phyloP scores from a whole-genome alignment of 2,113 vertebrate species.

The Microtus ochrogaster region DNA sequence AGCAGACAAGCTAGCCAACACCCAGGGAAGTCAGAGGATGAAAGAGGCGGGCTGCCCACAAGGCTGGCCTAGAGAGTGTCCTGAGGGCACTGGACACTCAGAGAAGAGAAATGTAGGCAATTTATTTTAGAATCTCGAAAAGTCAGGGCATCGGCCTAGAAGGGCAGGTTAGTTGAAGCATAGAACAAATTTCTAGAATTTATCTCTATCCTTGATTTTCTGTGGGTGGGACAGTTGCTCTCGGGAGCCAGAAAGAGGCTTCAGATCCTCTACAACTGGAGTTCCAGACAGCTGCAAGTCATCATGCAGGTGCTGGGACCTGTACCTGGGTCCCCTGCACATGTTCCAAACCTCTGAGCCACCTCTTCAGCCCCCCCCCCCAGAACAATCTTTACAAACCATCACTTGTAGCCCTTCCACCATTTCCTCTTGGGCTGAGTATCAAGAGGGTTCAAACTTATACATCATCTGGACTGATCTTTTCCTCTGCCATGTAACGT shows the following conservation, averaged over 20 bases:
- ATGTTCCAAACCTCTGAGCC: background rate
- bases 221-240: background rate
- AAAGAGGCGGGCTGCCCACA: background rate
- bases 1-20: no score
- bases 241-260: background rate
- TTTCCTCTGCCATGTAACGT: no score
- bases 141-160: no score
- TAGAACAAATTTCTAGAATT: background rate
- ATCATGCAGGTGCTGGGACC: background rate
- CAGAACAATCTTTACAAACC: background rate
- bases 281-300: background rate
- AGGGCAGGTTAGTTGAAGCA: background rate
- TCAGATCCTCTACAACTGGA: background rate
- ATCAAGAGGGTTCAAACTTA: background rate
- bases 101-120: background rate
- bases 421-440: background rate
- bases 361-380: background rate
- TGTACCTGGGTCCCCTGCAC: background rate
- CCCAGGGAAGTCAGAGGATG: accelerated
- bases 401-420: background rate
- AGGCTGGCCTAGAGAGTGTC: no score
- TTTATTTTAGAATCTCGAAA: background rate
- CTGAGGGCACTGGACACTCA: background rate
- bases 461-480: no score
- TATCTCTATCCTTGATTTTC: background rate